Evolutionary conservation across 2,797 vertebrate genomes (phyloP).

Genomic region (Danio albolineatus): DNA sequence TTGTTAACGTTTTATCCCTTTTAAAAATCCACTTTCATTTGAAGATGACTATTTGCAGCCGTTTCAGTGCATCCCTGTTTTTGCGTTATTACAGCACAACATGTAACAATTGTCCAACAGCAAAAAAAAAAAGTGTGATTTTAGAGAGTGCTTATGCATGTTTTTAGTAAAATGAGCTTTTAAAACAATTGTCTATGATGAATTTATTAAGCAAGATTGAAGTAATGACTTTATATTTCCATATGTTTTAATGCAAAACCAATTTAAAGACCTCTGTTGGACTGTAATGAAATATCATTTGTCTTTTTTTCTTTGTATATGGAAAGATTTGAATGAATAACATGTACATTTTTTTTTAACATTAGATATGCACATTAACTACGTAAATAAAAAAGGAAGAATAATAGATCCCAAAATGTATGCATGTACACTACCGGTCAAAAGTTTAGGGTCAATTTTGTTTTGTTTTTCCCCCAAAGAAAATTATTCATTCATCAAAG

Average conservation of each 20-base stretch:
- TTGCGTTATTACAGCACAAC: not conserved
- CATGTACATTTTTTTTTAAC: not conserved
- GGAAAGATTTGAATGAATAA: not conserved
- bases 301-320: not conserved
- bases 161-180: not conserved
- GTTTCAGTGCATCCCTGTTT: not conserved
- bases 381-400: not conserved
- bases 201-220: not conserved
- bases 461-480: too few relatives aligned
- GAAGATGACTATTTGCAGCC: constrained; percentile 11
- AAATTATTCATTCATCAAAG: too few relatives aligned
- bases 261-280: not conserved
- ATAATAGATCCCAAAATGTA: too few relatives aligned
- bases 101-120: not conserved
- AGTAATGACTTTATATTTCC: too few relatives aligned
- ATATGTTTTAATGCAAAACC: too few relatives aligned
- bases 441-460: too few relatives aligned
- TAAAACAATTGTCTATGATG: not conserved
- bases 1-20: not conserved
- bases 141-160: constrained; percentile 2
- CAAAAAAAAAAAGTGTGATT: too few relatives aligned
- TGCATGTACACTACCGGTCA: too few relatives aligned
- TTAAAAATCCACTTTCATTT: constrained; percentile 25
- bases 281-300: not conserved
- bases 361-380: not conserved